These are phyloP conservation scores for Scaptomyza polygonia DNA, from an alignment of 2,888 invertebrate species.

Conservation along the genomic window DNA sequence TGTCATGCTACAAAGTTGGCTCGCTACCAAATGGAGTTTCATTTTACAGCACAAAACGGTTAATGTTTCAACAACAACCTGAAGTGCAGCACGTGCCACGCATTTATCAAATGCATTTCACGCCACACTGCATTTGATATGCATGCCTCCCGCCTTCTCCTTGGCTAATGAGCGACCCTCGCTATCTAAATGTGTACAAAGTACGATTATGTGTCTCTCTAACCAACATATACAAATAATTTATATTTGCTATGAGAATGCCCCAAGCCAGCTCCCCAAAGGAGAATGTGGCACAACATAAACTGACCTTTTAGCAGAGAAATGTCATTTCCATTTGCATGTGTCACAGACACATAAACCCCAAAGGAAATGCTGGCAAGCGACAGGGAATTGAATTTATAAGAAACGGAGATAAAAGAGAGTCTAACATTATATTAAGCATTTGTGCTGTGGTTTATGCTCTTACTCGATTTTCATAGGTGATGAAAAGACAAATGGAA, in stretches of 20 bases:
- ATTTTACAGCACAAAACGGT: slow-evolving; percentile 36
- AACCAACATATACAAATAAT: slow-evolving; percentile 42
- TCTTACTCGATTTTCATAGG: not conserved
- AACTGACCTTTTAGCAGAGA: slow-evolving; percentile 51
- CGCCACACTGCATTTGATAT: slow-evolving; percentile 48
- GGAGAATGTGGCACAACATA: slow-evolving; percentile 17
- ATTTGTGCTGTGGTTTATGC: slow-evolving; percentile 6
- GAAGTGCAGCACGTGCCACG: slow-evolving; percentile 50
- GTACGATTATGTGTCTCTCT: slow-evolving; percentile 17
- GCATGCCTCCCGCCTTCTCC: not conserved
- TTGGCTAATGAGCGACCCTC: slow-evolving; percentile 40
- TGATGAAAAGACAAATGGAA: not conserved
- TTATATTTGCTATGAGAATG: slow-evolving; percentile 31
- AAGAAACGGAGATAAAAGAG: not conserved
- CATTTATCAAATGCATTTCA: slow-evolving; percentile 66
- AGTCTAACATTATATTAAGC: not conserved
- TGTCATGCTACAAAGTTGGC: slow-evolving; percentile 27
- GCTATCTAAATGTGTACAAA: slow-evolving; percentile 29
- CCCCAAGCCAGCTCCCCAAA: not conserved
- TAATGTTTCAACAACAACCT: slow-evolving; percentile 20
- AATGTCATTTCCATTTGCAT: slow-evolving; percentile 58
- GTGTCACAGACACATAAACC: slow-evolving; percentile 40
- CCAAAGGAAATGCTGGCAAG: slow-evolving; percentile 43
- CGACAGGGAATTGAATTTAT: slow-evolving; percentile 11
- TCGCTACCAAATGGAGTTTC: slow-evolving; percentile 38